These are phyloP conservation scores for Agonum fuliginosum DNA, from an alignment of 2,888 invertebrate genomes.

Conservation along the genomic window DNA sequence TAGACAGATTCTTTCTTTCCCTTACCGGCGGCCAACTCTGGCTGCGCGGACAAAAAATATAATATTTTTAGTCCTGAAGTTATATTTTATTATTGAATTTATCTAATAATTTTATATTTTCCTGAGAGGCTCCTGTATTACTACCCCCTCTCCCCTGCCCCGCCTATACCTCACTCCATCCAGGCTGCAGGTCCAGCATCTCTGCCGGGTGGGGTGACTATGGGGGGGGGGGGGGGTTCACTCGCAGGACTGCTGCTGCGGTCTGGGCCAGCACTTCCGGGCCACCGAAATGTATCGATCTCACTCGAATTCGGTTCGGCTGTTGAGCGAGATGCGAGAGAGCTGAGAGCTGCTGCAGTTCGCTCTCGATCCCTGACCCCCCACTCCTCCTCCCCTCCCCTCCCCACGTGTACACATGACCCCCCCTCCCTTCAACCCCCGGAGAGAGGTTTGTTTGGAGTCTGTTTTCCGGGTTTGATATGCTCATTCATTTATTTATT, in stretches of 20 bases:
- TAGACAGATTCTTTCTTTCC: too few relatives aligned
- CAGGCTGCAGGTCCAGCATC: conserved; percentile 1
- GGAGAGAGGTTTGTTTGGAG: not conserved
- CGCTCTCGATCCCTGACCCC: not conserved
- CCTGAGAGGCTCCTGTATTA: too few relatives aligned
- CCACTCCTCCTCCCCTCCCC: not conserved
- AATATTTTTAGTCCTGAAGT: too few relatives aligned
- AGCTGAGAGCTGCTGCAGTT: not conserved
- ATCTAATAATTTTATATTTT: too few relatives aligned
- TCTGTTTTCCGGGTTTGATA: conserved; percentile 16
- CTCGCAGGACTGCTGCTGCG: conserved; percentile 29
- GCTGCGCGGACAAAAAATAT: too few relatives aligned
- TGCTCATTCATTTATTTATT: conserved; percentile 16
- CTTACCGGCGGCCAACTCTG: too few relatives aligned
- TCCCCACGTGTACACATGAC: not conserved
- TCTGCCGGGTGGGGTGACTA: not conserved
- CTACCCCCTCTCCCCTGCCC: too few relatives aligned
- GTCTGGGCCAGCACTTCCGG: conserved; percentile 56
- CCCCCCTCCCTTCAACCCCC: not conserved
- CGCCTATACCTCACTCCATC: not conserved
- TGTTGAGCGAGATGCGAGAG: not conserved
- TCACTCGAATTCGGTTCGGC: conserved; percentile 47
- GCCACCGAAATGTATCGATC: conserved; percentile 58
- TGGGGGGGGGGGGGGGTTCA: not conserved
- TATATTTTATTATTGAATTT: too few relatives aligned